Percentiles rank a stretch among this genome's conserved stretches.
These are phyloP conservation scores for Pangasius krempfi DNA, from an alignment of 2,797 vertebrate genomes.

Conservation along the genomic window DNA sequence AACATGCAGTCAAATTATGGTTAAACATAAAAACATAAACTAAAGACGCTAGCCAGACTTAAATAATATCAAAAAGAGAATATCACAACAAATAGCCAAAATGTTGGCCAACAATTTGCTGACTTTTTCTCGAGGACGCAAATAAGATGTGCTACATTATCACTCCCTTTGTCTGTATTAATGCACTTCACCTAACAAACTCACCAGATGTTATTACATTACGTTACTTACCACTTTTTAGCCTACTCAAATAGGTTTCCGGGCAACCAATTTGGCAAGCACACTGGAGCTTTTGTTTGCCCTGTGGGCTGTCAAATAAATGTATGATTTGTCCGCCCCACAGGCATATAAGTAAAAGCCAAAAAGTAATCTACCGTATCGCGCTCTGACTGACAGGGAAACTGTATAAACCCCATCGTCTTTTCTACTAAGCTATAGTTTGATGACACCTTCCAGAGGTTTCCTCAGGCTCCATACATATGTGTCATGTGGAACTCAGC, in stretches of 20 bases:
- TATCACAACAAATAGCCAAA: background rate
- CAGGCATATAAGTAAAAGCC: background rate
- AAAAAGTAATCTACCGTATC: background rate
- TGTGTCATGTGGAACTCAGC: conserved; percentile 7
- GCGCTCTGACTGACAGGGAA: background rate
- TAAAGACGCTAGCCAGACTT: background rate
- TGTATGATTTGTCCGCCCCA: background rate
- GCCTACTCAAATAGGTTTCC: background rate
- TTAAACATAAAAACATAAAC: background rate
- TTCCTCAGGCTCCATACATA: background rate
- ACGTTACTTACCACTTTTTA: background rate
- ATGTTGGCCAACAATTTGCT: background rate
- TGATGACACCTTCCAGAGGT: background rate
- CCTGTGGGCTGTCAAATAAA: background rate
- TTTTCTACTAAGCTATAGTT: background rate
- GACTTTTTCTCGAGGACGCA: background rate
- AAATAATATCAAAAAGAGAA: background rate
- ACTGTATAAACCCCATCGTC: background rate
- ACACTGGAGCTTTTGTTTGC: background rate
- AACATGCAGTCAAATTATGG: background rate
- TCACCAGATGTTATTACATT: background rate
- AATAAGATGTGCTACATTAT: background rate
- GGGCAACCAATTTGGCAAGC: background rate
- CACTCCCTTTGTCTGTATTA: background rate
- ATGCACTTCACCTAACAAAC: background rate